Conservation (phyloP, 2,888 invertebrate species). For the Nomada lathburiana region DNA sequence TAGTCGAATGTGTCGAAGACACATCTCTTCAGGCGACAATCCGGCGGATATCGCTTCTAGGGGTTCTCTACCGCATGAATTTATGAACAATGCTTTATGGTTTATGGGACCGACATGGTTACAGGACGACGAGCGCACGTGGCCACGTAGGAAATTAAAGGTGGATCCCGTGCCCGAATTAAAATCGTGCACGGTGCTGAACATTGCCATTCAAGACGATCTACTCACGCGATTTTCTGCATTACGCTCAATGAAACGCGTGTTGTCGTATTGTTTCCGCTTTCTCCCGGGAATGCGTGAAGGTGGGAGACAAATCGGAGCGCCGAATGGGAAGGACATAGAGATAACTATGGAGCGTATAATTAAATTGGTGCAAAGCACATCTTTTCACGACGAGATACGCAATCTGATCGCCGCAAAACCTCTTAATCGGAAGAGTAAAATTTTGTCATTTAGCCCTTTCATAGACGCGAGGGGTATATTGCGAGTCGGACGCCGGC, state of each 20-base stretch:
- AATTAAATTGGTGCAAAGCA: background rate
- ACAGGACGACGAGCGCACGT: background rate
- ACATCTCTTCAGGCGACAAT: conserved; percentile 15
- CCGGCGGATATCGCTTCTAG: conserved; percentile 21
- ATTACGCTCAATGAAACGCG: background rate
- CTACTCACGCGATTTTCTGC: background rate
- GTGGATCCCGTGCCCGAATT: background rate
- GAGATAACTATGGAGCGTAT: no score
- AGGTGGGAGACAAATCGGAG: no score
- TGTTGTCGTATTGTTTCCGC: no score
- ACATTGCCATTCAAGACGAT: background rate
- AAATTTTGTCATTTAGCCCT: background rate
- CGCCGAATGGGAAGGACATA: no score
- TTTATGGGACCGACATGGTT: conserved; percentile 17
- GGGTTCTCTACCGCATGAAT: background rate
- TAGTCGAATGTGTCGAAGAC: no score
- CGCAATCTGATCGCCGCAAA: background rate
- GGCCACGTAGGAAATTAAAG: background rate
- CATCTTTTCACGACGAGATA: background rate
- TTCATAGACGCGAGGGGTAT: no score
- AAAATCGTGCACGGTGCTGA: background rate
- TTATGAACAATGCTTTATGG: background rate
- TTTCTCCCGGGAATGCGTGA: background rate
- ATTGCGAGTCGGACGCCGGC: no score
- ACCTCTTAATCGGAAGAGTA: background rate